A percentile compares a stretch with the other conserved stretches of the same genome.
Evolutionary conservation across 2,888 invertebrate species (phyloP).

Genomic region (Spodoptera picta): DNA sequence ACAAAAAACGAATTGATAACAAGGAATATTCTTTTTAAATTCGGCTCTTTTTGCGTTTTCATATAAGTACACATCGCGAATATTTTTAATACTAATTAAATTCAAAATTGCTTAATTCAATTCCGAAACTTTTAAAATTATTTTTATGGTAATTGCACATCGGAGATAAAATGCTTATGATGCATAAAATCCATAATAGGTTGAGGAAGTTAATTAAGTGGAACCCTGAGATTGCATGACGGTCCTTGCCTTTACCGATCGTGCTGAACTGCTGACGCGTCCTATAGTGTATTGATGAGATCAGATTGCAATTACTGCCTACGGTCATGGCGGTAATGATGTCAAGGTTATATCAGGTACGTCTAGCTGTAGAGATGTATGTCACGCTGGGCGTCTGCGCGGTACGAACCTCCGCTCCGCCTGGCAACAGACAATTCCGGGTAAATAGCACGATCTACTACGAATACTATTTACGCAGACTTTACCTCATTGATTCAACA

Average conservation of each 20-base stretch:
- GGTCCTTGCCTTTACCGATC: conserved; percentile 64
- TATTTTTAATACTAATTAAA: conserved; percentile 15
- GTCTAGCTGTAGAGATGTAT: conserved; percentile 16
- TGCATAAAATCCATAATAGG: conserved; percentile 63
- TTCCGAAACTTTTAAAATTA: conserved; percentile 25
- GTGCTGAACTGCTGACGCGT: conserved; percentile 72
- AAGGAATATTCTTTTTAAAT: background rate
- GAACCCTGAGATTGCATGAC: conserved; percentile 74
- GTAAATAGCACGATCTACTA: conserved; percentile 64
- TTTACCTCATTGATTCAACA: conserved; percentile 54
- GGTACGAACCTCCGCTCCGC: conserved; percentile 46
- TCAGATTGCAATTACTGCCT: conserved; percentile 72
- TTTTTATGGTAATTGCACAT: conserved; percentile 23
- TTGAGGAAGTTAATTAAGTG: conserved; percentile 73
- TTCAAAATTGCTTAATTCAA: conserved; percentile 27
- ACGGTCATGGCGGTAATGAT: conserved; percentile 70
- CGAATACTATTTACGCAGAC: conserved; percentile 59
- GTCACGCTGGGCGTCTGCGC: conserved; percentile 12
- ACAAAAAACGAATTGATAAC: background rate
- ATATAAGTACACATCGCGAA: conserved; percentile 5
- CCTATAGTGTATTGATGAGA: conserved; percentile 71
- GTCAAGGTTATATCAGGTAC: conserved; percentile 73
- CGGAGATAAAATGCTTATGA: conserved; percentile 24
- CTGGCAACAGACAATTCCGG: conserved; percentile 73
- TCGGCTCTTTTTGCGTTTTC: conserved; percentile 1